Evolutionary conservation across 2,888 invertebrate genomes (phyloP).

Genomic region (Lithodes maja): DNA sequence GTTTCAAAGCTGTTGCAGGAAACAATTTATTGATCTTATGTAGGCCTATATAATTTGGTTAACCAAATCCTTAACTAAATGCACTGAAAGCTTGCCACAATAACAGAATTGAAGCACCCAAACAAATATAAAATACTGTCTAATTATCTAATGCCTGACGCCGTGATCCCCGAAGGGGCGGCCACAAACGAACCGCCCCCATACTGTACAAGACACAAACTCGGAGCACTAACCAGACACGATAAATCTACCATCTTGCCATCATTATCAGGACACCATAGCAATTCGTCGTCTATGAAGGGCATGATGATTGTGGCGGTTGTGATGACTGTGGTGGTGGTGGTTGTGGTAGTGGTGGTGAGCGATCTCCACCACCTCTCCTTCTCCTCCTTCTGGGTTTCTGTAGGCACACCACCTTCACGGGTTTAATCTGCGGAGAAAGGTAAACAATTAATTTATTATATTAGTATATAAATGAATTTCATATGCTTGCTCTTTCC

Average conservation of each 20-base stretch:
- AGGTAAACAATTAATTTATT: not conserved
- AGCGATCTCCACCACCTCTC: not conserved
- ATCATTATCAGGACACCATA: slow-evolving; percentile 96
- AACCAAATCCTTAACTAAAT: no score
- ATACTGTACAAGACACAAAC: not conserved
- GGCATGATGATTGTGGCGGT: slow-evolving; percentile 81
- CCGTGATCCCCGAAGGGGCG: not conserved
- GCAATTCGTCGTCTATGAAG: slow-evolving; percentile 95
- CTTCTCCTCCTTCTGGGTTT: not conserved
- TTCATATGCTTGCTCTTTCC: no score
- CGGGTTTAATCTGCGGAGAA: not conserved
- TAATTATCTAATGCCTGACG: no score
- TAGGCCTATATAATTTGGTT: no score
- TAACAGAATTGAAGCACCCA: no score
- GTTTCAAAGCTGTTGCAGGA: no score
- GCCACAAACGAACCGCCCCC: no score
- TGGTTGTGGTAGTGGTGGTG: not conserved
- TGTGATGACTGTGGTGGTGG: not conserved
- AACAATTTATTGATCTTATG: no score
- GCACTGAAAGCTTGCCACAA: no score
- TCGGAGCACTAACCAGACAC: slow-evolving; percentile 51
- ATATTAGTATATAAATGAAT: not conserved
- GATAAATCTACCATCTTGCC: slow-evolving; percentile 77
- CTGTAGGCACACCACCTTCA: slow-evolving; percentile 1
- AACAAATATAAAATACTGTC: no score